Percentiles rank a stretch among this genome's conserved stretches.
phyloP scores from a whole-genome alignment of 2,888 invertebrate species.

The Cataglyphis livida region DNA sequence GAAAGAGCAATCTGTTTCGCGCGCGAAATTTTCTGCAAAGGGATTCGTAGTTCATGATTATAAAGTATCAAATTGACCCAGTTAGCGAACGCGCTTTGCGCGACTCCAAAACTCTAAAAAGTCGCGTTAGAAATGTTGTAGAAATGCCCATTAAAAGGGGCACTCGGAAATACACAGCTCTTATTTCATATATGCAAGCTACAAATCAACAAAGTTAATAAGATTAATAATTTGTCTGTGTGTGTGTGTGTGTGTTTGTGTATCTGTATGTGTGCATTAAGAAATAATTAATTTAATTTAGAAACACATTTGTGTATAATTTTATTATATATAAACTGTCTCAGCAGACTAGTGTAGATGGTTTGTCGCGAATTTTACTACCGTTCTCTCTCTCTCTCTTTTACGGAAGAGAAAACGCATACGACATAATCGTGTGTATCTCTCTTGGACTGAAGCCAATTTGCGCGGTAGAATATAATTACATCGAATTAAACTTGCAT shows the following conservation, averaged over 20 bases:
- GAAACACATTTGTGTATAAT: background rate
- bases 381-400: background rate
- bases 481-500: slow-evolving; percentile 40
- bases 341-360: background rate
- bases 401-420: slow-evolving; percentile 20
- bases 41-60: slow-evolving; percentile 22
- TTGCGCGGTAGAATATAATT: slow-evolving; percentile 38
- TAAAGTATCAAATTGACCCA: slow-evolving; percentile 42
- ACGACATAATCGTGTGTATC: slow-evolving; percentile 25
- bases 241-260: background rate
- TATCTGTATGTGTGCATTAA: background rate
- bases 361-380: slow-evolving; percentile 12
- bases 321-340: background rate
- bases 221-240: background rate
- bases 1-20: slow-evolving; percentile 60
- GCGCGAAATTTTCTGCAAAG: slow-evolving; percentile 42
- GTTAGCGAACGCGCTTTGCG: slow-evolving; percentile 32
- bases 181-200: background rate
- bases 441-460: slow-evolving; percentile 43
- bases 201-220: background rate
- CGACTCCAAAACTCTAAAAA: slow-evolving; percentile 8
- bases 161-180: background rate
- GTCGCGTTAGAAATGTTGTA: background rate
- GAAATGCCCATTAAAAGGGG: background rate
- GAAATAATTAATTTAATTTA: background rate